phyloP scores from a whole-genome alignment of 2,888 invertebrate genomes.

The Rhogogaster chlorosoma region DNA sequence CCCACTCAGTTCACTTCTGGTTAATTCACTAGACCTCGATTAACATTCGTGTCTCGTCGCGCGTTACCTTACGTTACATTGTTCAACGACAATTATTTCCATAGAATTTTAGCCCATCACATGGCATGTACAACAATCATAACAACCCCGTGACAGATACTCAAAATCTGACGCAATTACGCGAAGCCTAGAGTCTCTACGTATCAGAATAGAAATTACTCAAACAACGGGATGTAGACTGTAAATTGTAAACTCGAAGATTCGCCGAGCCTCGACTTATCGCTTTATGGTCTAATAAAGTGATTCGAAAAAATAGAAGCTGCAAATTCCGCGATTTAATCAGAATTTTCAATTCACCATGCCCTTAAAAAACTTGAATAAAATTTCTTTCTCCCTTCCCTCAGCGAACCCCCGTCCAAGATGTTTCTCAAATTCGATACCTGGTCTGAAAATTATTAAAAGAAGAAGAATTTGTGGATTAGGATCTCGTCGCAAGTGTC shows the following conservation, averaged over 20 bases:
- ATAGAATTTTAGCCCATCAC: background rate
- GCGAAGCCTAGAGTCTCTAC: background rate
- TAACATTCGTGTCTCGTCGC: conserved; percentile 27
- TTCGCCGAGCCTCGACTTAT: background rate
- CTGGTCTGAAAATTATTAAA: background rate
- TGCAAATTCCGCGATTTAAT: background rate
- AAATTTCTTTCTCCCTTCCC: background rate
- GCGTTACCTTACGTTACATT: conserved; percentile 24
- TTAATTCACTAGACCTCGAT: conserved; percentile 39
- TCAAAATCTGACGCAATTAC: background rate
- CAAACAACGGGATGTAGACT: background rate
- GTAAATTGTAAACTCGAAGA: background rate
- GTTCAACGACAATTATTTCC: conserved; percentile 31
- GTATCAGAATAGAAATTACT: background rate
- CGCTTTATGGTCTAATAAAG: background rate
- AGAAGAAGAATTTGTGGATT: background rate
- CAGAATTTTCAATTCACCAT: background rate
- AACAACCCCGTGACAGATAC: conserved; percentile 6
- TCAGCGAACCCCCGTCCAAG: no score
- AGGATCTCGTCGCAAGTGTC: background rate
- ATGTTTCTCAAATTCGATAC: background rate
- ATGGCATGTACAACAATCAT: background rate
- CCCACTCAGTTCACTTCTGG: conserved; percentile 43
- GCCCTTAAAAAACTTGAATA: background rate
- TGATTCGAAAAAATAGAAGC: background rate